A percentile compares a stretch with the other conserved stretches of the same genome.
Conservation (phyloP, 1,140 invertebrate genomes). For the Lucilia sericata region DNA sequence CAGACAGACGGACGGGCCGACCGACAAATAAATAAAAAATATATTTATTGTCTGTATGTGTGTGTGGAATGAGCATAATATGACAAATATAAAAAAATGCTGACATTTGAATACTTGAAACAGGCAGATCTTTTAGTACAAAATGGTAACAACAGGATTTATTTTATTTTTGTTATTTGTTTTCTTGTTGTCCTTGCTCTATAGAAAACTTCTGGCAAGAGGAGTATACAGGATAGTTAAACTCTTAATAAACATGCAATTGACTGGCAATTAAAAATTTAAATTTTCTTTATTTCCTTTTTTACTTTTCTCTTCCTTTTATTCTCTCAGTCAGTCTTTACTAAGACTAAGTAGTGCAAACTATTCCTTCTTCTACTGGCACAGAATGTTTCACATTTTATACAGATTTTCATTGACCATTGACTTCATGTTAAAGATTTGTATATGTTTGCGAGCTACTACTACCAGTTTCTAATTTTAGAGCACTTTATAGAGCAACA, state of each 20-base stretch:
- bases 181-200: not conserved
- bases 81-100: not conserved
- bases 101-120: conserved; percentile 18
- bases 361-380: too few species aligned
- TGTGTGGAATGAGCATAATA: too few species aligned
- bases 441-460: too few species aligned
- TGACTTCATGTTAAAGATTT: too few species aligned
- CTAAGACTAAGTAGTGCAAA: too few species aligned
- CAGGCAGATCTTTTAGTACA: not conserved
- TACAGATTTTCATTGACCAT: too few species aligned
- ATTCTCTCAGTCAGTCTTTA: not conserved
- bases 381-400: too few species aligned
- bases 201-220: not conserved
- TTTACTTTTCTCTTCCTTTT: not conserved
- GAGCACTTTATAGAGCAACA: too few species aligned
- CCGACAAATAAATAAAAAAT: too few species aligned
- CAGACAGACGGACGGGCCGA: too few species aligned
- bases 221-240: not conserved
- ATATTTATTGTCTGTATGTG: too few species aligned
- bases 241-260: conserved; percentile 21
- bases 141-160: not conserved
- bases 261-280: conserved; percentile 29
- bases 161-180: not conserved
- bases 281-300: conserved; percentile 13
- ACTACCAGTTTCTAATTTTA: too few species aligned